A percentile compares a stretch with the other conserved stretches of the same genome.
Evolutionary conservation across 1,140 invertebrate genomes (phyloP).

Genomic region (Chironomus tepperi): DNA sequence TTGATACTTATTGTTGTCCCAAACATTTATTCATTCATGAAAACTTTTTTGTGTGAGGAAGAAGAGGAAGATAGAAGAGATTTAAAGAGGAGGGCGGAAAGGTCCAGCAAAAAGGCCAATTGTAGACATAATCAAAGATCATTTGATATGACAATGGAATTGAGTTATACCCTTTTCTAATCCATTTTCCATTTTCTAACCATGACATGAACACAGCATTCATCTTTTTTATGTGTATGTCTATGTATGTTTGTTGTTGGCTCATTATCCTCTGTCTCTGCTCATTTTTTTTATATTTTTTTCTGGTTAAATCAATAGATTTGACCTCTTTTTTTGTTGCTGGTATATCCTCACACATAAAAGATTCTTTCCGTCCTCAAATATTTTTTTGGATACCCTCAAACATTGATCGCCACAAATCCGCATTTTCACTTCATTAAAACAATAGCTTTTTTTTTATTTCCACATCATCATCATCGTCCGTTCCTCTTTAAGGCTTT

Average conservation of each 20-base stretch:
- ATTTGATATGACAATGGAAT: slow-evolving; percentile 2
- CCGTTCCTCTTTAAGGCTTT: too few species aligned
- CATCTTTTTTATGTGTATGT: background rate
- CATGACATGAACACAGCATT: slow-evolving; percentile 7
- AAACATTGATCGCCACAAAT: slow-evolving; percentile 10
- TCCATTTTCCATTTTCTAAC: background rate
- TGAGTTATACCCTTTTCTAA: background rate
- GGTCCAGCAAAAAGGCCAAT: background rate
- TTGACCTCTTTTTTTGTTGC: background rate
- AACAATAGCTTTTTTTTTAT: slow-evolving; percentile 7
- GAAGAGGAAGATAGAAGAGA: background rate
- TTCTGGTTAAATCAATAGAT: too few species aligned
- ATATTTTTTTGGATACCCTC: too few species aligned
- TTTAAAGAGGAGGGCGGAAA: background rate
- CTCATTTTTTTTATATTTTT: too few species aligned
- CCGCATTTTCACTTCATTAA: slow-evolving; percentile 22
- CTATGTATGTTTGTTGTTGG: too few species aligned
- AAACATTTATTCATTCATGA: background rate
- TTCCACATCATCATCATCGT: background rate
- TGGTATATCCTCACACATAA: background rate
- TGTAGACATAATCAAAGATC: background rate
- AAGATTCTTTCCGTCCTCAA: background rate
- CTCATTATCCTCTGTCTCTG: too few species aligned
- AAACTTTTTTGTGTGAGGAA: background rate
- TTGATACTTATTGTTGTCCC: background rate